A percentile compares a stretch with the other conserved stretches of the same genome.
Conservation (phyloP, 2,113 vertebrate genomes). For the Varanus salvator region DNA sequence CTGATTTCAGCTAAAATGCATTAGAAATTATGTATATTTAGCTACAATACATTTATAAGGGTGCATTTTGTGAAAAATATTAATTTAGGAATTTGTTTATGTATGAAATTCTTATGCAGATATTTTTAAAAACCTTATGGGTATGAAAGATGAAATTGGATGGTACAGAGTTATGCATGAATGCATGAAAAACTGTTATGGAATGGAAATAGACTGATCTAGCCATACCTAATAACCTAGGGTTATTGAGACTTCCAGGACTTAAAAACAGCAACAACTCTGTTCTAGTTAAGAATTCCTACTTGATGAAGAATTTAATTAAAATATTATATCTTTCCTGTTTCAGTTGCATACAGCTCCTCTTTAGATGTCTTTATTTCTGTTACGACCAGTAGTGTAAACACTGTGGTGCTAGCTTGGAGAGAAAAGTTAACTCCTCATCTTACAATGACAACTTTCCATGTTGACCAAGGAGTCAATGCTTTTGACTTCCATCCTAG, state of each 20-base stretch:
- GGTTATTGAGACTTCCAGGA: background rate
- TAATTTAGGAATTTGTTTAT: background rate
- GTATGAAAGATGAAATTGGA: background rate
- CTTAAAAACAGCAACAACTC: background rate
- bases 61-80: no score
- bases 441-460: conserved; percentile 73
- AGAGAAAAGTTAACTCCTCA: conserved; percentile 73
- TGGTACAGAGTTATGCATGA: background rate
- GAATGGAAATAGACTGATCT: background rate
- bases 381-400: conserved; percentile 75
- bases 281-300: background rate
- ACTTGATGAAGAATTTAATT: conserved; percentile 3
- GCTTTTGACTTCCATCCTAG: conserved; percentile 79
- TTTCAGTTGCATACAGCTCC: conserved; percentile 73
- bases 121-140: background rate
- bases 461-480: conserved; percentile 76
- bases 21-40: background rate
- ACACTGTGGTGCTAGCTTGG: conserved; percentile 78
- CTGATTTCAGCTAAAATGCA: background rate
- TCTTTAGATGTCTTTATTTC: conserved; percentile 82
- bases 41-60: no score
- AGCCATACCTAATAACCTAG: background rate
- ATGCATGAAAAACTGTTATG: background rate
- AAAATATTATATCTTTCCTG: conserved; percentile 26
- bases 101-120: background rate